A percentile compares a stretch with the other conserved stretches of the same genome.
phyloP scores from a whole-genome alignment of 2,888 invertebrate genomes.

The Parascotia fuliginaria region DNA sequence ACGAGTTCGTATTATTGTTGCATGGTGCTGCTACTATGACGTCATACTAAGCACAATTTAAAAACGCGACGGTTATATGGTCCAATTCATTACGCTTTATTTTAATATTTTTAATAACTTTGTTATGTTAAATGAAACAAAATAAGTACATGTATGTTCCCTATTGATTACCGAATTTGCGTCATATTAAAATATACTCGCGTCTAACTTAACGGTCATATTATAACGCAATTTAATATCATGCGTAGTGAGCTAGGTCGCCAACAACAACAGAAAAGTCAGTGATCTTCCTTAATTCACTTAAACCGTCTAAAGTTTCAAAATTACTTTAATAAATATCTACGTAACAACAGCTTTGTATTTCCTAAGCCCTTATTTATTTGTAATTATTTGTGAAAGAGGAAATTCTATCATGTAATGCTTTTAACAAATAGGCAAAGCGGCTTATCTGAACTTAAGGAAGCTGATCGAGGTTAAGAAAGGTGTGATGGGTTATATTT shows the following conservation, averaged over 20 bases:
- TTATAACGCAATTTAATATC: slow-evolving; percentile 3
- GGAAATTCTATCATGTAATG: not conserved
- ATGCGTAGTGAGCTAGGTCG: not conserved
- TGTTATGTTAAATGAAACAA: too few species aligned
- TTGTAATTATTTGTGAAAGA: slow-evolving; percentile 1
- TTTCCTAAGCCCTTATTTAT: not conserved
- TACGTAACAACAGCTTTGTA: not conserved
- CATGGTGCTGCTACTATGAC: too few species aligned
- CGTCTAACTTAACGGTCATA: not conserved
- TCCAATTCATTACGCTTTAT: too few species aligned
- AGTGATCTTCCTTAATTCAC: not conserved
- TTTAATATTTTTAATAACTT: too few species aligned
- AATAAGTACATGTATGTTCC: too few species aligned
- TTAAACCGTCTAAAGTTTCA: slow-evolving; percentile 1
- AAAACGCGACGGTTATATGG: too few species aligned
- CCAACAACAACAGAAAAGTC: not conserved
- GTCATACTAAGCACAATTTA: too few species aligned
- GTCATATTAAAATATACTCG: not conserved
- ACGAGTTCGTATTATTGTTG: too few species aligned
- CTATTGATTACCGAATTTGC: too few species aligned
- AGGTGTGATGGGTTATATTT: not conserved
- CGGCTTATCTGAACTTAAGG: slow-evolving; percentile 7
- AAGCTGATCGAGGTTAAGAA: not conserved
- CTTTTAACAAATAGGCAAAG: slow-evolving; percentile 4
- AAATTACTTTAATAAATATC: slow-evolving; percentile 1